Base-by-base conservation (phyloP, 1,140 invertebrate species). In the Dreissena rostriformis region DNA sequence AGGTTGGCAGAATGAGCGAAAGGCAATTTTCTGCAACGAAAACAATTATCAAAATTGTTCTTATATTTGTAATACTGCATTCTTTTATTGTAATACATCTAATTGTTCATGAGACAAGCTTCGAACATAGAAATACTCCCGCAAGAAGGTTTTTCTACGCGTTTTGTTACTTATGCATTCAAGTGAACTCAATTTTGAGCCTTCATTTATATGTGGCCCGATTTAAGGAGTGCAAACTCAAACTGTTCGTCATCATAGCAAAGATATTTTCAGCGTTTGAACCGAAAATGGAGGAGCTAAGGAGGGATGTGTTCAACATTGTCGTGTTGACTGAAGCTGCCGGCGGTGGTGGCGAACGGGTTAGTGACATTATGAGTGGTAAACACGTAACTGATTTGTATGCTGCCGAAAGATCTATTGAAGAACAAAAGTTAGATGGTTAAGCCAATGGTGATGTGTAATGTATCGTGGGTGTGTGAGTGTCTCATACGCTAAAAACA, bases 31-130 rank as follows among this genome's bases (percentile, higher is more conserved):
- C 29, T 2, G 26, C 53, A 15, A 74, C 72, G 19, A 53, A 24
- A 11, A 55, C 72, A 6, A 74, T 74, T 6, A 24, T 74, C 19
- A 74, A 74, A 57, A 74, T 74, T 6, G 72, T 74, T 19, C 24
- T 74, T 22, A 55, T 55, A 10, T 74, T 74, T 57, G 22, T 49
- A 8, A 26, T 74, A 22, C 19, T 74, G 19, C 53, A 74, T 28
- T 11, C 53, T 12, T 55, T 55, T 22, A 10, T 57, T 7, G 19
- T 55, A 10, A 57, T 53, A 22, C 72, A 74, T 74, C 24, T 74
- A 5, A 24, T 74, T 22, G 19, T 74, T 53, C 61, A 26, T 22
- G 72, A 57, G 29, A 55, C 10, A 53, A 22, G 61, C 53, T 12
- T 12, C 5, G 22, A 12, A 11, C 7, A 19, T 57, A 12, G 53